Evolutionary conservation across 2,888 invertebrate genomes (phyloP), one percentile per base, ranked within the genome.

Genomic region (Caenorhabditis sp.): DNA sequence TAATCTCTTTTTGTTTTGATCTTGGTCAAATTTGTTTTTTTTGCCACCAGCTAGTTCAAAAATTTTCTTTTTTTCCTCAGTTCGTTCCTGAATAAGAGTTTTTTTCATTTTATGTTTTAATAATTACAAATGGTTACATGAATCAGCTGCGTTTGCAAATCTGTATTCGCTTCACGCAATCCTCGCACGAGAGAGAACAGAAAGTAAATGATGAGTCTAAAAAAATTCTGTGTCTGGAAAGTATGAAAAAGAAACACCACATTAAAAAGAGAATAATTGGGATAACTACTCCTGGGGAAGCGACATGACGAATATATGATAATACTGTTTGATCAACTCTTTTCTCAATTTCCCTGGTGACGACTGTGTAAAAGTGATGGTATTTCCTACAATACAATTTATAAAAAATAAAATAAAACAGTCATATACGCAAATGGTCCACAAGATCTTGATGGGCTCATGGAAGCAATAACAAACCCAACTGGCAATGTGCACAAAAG

Each of bases 401-500:
- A 47, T 22, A 0, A 22, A 5, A 53, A 68, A n/a, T 20, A 18
- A 15, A 11, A 18, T 9, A 9, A 51, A 44, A 8, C 26, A 15
- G 50, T 35, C 15, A 78, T 87, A 85, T 85, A 93, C 93, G 93
- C 96, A 93, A 98, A 98, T 0, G 98, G 98, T 0, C 98, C 98
- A 92, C 98, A 98, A 89, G 96, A 96, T 95, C 96, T 96, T 0
- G 97, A 97, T 0, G 98, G 98, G 87, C 95, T 94, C 1, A 97
- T 94, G 95, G 96, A 95, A 3, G 97, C 97, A 82, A 98, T 95
- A 0, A 97, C 96, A 92, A 96, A 98, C 8, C 97, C 96, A 13
- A 98, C 97, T 0, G 98, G 98, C 64, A 98, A 93, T 2, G 97
- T 97, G 92, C 97, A 97, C 13, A 98, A 93, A 91, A 98, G 97